Percentiles rank a stretch among this genome's conserved stretches.
phyloP scores from a whole-genome alignment of 1,140 invertebrate species.

The Sitodiplosis mosellana region DNA sequence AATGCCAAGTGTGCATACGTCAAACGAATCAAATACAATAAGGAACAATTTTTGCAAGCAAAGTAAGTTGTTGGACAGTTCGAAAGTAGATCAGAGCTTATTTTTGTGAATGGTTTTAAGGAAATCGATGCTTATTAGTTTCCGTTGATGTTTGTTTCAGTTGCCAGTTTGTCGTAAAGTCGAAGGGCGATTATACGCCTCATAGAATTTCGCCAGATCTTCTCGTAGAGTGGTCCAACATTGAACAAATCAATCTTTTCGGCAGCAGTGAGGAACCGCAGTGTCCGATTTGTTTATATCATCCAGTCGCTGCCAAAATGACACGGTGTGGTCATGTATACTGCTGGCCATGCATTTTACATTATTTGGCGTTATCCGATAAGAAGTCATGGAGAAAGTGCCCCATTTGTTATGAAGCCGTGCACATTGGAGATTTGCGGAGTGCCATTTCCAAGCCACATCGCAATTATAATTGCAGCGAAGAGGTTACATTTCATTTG shows the following conservation, averaged over 20 bases:
- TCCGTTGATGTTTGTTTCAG: slow-evolving; percentile 44
- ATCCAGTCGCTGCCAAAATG: slow-evolving; percentile 72
- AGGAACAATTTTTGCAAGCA: slow-evolving; percentile 83
- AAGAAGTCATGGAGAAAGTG: slow-evolving; percentile 53
- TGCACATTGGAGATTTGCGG: slow-evolving; percentile 13
- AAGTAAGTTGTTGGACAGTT: too few species aligned
- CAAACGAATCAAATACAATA: slow-evolving; percentile 55
- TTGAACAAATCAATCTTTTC: slow-evolving; percentile 72
- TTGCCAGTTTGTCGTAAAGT: slow-evolving; percentile 86
- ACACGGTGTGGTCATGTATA: slow-evolving; percentile 89
- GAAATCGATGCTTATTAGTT: too few species aligned
- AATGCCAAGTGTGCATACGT: slow-evolving; percentile 28
- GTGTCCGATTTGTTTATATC: slow-evolving; percentile 82
- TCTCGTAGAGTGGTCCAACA: slow-evolving; percentile 75
- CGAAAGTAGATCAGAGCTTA: too few species aligned
- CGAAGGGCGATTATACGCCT: slow-evolving; percentile 41
- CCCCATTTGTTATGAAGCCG: slow-evolving; percentile 68
- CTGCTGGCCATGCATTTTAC: slow-evolving; percentile 89
- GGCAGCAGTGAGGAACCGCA: slow-evolving; percentile 46
- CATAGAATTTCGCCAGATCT: slow-evolving; percentile 69
- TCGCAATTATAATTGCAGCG: slow-evolving; percentile 41
- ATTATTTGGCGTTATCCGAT: slow-evolving; percentile 73
- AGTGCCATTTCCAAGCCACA: slow-evolving; percentile 39
- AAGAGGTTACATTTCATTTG: slow-evolving; percentile 59
- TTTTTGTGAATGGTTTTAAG: too few species aligned